These are phyloP conservation scores for Drosophila sp. DNA, from an alignment of 1,140 invertebrate species.

Conservation along the genomic window DNA sequence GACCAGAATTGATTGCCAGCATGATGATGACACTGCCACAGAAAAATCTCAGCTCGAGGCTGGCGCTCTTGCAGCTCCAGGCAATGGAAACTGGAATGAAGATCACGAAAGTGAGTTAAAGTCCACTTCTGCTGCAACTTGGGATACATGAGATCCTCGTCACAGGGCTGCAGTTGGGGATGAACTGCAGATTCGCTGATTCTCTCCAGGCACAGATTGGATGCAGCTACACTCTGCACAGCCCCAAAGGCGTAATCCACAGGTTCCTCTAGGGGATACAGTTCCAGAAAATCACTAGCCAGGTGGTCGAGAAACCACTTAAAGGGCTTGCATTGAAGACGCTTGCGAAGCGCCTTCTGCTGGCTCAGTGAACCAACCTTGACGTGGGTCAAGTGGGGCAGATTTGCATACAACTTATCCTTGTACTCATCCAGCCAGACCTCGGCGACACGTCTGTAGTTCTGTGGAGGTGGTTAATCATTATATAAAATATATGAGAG, in stretches of 20 bases:
- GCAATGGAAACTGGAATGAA: constrained; percentile 92
- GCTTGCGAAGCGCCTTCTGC: constrained; percentile 89
- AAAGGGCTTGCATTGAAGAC: constrained; percentile 94
- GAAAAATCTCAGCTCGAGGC: constrained; percentile 88
- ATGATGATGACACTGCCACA: constrained; percentile 92
- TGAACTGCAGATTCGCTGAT: constrained; percentile 86
- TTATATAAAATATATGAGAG: too few species aligned
- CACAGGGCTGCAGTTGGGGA: constrained; percentile 87
- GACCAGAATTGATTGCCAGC: constrained; percentile 97
- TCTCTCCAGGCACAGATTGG: constrained; percentile 91
- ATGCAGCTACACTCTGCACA: constrained; percentile 88
- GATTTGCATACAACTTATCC: constrained; percentile 91
- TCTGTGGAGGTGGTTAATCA: constrained; percentile 85
- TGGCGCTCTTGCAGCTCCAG: constrained; percentile 93
- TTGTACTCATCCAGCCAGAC: constrained; percentile 99
- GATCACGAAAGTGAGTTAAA: constrained; percentile 95
- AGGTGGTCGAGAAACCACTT: constrained; percentile 97
- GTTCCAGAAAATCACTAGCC: constrained; percentile 94
- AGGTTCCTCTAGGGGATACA: constrained; percentile 96
- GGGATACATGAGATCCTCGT: constrained; percentile 85
- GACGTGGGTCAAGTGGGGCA: constrained; percentile 90
- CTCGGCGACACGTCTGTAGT: constrained; percentile 95
- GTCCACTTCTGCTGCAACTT: constrained; percentile 87
- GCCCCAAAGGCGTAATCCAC: constrained; percentile 92
- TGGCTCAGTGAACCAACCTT: constrained; percentile 89